Percentiles rank a stretch among this genome's conserved stretches.
phyloP scores from a whole-genome alignment of 2,888 invertebrate genomes.

The Sphaerophoria taeniata region DNA sequence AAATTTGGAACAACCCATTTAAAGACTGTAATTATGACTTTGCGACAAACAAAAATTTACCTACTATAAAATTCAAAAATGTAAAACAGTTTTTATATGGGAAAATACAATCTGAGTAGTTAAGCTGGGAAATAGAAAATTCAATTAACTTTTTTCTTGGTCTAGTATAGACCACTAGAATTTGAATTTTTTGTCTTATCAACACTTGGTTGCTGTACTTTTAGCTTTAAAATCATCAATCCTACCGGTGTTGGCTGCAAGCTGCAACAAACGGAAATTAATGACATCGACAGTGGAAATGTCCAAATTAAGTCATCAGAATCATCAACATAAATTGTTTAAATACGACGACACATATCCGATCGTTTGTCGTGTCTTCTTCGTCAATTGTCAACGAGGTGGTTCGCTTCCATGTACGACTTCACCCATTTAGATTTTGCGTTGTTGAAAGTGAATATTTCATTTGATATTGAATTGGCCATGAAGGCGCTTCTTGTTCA shows the following conservation, averaged over 20 bases:
- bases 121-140: too few relatives aligned
- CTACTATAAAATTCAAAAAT: too few relatives aligned
- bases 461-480: constrained; percentile 11
- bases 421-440: not conserved
- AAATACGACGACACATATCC: constrained; percentile 13
- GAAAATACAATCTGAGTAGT: too few relatives aligned
- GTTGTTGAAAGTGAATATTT: constrained; percentile 3
- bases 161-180: too few relatives aligned
- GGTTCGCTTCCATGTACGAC: not conserved
- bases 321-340: constrained; percentile 9
- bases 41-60: too few relatives aligned
- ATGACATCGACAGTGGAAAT: constrained; percentile 5
- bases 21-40: not conserved
- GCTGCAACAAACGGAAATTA: not conserved
- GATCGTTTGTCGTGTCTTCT: not conserved
- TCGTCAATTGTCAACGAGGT: not conserved
- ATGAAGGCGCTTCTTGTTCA: constrained; percentile 21
- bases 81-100: too few relatives aligned
- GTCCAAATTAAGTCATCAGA: constrained; percentile 40
- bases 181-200: not conserved
- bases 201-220: not conserved
- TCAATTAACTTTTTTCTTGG: too few relatives aligned
- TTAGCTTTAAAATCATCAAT: not conserved
- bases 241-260: not conserved
- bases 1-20: constrained; percentile 13